phyloP scores from a whole-genome alignment of 1,140 invertebrate species.

The Drosophila nasuta region DNA sequence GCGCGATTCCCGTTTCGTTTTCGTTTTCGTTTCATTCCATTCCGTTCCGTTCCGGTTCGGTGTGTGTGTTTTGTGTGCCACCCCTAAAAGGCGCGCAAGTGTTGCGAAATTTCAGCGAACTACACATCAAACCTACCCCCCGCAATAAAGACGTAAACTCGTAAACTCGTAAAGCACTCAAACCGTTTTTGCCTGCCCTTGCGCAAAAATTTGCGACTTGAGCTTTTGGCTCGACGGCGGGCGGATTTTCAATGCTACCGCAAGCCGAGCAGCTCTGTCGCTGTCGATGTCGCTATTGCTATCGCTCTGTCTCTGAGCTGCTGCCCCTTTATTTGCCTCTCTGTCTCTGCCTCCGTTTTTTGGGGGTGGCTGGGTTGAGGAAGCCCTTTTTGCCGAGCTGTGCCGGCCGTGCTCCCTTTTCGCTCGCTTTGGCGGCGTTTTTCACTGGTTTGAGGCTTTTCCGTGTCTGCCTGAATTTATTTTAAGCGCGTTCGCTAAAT shows the following conservation, averaged over 20 bases:
- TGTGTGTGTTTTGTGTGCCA: slow-evolving; percentile 41
- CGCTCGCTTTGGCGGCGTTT: slow-evolving; percentile 34
- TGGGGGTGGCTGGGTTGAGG: slow-evolving; percentile 11
- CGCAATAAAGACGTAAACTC: not conserved
- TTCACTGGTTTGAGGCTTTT: slow-evolving; percentile 68
- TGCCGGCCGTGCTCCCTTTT: slow-evolving; percentile 63
- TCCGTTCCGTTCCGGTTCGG: slow-evolving; percentile 43
- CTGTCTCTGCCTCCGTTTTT: slow-evolving; percentile 22
- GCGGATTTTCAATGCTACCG: slow-evolving; percentile 26
- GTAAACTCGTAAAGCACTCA: slow-evolving; percentile 56
- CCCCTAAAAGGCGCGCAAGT: slow-evolving; percentile 73
- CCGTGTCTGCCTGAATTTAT: slow-evolving; percentile 76
- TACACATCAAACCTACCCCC: slow-evolving; percentile 49
- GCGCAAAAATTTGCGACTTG: slow-evolving; percentile 80
- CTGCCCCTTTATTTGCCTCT: not conserved
- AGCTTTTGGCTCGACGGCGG: slow-evolving; percentile 58
- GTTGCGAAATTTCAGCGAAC: slow-evolving; percentile 73
- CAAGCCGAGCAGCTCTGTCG: not conserved
- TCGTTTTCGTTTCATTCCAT: slow-evolving; percentile 26
- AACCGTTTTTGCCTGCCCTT: slow-evolving; percentile 66
- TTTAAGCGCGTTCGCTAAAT: slow-evolving; percentile 68
- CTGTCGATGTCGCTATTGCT: too few species aligned
- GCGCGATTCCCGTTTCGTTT: slow-evolving; percentile 1
- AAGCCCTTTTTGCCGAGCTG: slow-evolving; percentile 64
- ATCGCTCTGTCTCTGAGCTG: not conserved